Conservation (phyloP, 2,888 invertebrate genomes). For the Gymnosoma rotundatum region DNA sequence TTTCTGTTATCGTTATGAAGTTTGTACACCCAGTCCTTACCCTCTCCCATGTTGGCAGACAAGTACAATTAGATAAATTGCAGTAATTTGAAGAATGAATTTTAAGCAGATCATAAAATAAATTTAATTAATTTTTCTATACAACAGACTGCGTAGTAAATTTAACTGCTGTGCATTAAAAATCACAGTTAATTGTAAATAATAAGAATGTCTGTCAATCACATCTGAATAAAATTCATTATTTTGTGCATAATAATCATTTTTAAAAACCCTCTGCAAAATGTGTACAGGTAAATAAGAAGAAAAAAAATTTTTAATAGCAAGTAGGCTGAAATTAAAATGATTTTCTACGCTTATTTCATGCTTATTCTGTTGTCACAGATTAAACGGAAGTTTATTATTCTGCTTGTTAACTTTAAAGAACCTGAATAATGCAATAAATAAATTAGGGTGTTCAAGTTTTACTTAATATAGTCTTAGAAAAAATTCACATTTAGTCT, state of each 20-base stretch:
- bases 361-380: too few relatives aligned
- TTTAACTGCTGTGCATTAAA: background rate
- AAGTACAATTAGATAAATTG: too few relatives aligned
- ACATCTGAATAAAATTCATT: background rate
- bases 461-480: too few relatives aligned
- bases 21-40: too few relatives aligned
- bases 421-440: too few relatives aligned
- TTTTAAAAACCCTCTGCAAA: background rate
- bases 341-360: too few relatives aligned
- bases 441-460: too few relatives aligned
- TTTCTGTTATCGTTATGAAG: too few relatives aligned
- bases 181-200: slow-evolving; percentile 14
- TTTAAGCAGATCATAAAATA: slow-evolving; percentile 21
- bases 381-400: too few relatives aligned
- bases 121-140: slow-evolving; percentile 32
- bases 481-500: too few relatives aligned
- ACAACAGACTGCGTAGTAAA: background rate
- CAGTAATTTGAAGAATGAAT: background rate
- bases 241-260: slow-evolving; percentile 13
- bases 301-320: background rate
- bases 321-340: background rate
- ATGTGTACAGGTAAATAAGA: background rate
- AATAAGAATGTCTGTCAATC: background rate
- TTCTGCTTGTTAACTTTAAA: too few relatives aligned
- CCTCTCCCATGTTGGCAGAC: too few relatives aligned